Evolutionary conservation across 2,113 vertebrate species (phyloP).

Genomic region (Cyprinodon tularosa): DNA sequence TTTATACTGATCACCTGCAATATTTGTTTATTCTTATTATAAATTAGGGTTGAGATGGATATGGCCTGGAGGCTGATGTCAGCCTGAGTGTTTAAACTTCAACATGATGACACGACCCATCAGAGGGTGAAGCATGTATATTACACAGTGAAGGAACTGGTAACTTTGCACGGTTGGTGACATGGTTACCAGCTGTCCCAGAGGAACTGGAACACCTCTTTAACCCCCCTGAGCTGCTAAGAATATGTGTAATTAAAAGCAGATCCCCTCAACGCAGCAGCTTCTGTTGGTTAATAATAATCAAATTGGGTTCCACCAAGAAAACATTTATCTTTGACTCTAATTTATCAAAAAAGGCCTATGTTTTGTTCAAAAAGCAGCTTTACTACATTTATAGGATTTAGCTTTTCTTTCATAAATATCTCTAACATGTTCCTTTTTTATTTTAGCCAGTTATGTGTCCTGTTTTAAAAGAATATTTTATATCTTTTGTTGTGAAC

Average conservation of each 20-base stretch:
- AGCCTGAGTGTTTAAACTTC: slow-evolving; percentile 46
- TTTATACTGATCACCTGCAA: no score
- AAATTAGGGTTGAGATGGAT: no score
- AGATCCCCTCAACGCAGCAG: slow-evolving; percentile 55
- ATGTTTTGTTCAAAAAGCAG: neutral
- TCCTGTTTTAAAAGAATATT: slow-evolving; percentile 11
- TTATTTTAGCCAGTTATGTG: neutral
- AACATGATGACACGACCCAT: slow-evolving; percentile 48
- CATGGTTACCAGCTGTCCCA: slow-evolving; percentile 26
- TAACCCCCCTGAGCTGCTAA: slow-evolving; percentile 32
- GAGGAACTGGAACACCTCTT: slow-evolving; percentile 45
- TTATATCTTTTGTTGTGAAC: slow-evolving; percentile 52
- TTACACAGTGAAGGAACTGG: slow-evolving; percentile 20
- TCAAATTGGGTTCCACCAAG: neutral
- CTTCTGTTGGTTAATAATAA: slow-evolving; percentile 25
- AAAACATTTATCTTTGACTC: neutral
- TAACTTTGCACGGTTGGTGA: slow-evolving; percentile 65
- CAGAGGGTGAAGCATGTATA: slow-evolving; percentile 42
- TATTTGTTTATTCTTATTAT: no score
- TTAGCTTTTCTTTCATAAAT: neutral
- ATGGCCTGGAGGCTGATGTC: slow-evolving; percentile 1
- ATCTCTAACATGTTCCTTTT: neutral
- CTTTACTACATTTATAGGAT: neutral
- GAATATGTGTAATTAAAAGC: slow-evolving; percentile 68
- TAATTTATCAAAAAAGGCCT: neutral